Percentiles rank a stretch among this genome's conserved stretches.
Conservation (phyloP, 1,140 invertebrate species). For the Telenomus remus region DNA sequence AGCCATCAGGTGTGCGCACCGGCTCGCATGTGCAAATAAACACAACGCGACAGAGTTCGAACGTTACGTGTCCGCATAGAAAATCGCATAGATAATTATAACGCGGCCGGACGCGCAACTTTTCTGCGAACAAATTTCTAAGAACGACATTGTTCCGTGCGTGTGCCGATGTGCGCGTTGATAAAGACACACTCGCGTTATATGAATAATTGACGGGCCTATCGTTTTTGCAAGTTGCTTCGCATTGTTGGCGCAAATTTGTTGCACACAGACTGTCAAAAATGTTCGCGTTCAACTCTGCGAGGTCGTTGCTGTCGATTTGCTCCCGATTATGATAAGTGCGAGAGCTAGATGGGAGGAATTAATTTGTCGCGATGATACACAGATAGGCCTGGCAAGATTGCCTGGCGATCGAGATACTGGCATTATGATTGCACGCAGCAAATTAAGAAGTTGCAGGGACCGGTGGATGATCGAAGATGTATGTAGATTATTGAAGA, state of each 20-base stretch:
- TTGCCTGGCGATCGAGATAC: conserved; percentile 15
- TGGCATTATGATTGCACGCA: conserved; percentile 20
- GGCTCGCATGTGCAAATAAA: conserved; percentile 56
- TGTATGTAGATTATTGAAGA: conserved; percentile 1
- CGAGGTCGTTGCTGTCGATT: conserved; percentile 26
- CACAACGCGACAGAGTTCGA: conserved; percentile 35
- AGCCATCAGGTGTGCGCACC: conserved; percentile 66
- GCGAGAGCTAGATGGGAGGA: conserved; percentile 28
- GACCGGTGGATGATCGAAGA: not conserved
- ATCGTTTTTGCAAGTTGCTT: not conserved
- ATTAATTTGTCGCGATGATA: conserved; percentile 51
- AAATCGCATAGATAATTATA: conserved; percentile 70
- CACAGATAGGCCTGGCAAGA: conserved; percentile 16
- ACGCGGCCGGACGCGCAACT: conserved; percentile 53
- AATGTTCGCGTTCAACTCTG: not conserved
- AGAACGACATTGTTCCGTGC: conserved; percentile 11
- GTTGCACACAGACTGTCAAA: not conserved
- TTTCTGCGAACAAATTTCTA: conserved; percentile 24
- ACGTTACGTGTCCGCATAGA: conserved; percentile 64
- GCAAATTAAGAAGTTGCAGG: conserved; percentile 14
- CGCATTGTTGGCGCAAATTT: not conserved
- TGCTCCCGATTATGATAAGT: conserved; percentile 34
- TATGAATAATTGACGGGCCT: conserved; percentile 4
- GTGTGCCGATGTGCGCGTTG: conserved; percentile 16
- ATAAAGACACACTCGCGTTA: not conserved